Percentiles rank a stretch among this genome's conserved stretches.
phyloP scores from a whole-genome alignment of 2,797 vertebrate genomes.

The Hyperoplus immaculatus region DNA sequence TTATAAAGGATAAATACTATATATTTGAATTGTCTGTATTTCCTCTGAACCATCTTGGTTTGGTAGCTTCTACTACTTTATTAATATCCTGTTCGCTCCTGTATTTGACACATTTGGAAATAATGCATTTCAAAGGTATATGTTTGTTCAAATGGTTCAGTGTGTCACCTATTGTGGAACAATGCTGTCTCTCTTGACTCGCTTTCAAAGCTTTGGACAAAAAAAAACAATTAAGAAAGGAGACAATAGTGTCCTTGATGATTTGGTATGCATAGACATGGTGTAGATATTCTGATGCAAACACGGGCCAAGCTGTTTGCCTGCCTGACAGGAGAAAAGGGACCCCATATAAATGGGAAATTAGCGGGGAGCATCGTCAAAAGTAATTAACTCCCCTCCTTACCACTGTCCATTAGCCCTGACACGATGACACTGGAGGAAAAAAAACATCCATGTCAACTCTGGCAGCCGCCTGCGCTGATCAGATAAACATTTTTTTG shows the following conservation, averaged over 20 bases:
- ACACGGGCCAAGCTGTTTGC: slow-evolving; percentile 84
- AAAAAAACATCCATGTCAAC: slow-evolving; percentile 90
- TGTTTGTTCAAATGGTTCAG: background rate
- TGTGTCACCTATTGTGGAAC: slow-evolving; percentile 12
- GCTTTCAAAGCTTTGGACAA: slow-evolving; percentile 10
- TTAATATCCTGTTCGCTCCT: background rate
- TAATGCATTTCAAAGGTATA: background rate
- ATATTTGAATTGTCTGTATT: background rate
- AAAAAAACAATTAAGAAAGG: slow-evolving; percentile 43
- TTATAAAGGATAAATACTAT: background rate
- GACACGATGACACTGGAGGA: slow-evolving; percentile 92
- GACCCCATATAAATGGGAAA: slow-evolving; percentile 94
- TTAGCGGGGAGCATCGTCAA: slow-evolving; percentile 94
- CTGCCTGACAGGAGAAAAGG: slow-evolving; percentile 87
- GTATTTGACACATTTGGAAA: background rate
- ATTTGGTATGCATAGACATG: slow-evolving; percentile 62
- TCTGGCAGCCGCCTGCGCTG: slow-evolving; percentile 91
- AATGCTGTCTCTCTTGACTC: slow-evolving; percentile 6
- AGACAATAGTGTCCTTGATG: slow-evolving; percentile 78
- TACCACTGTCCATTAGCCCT: slow-evolving; percentile 92
- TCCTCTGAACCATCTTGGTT: background rate
- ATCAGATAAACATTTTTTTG: slow-evolving; percentile 94
- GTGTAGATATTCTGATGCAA: slow-evolving; percentile 67
- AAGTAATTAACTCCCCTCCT: slow-evolving; percentile 95
- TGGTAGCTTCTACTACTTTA: background rate